Conservation (phyloP, 2,888 invertebrate genomes). For the Isotomurus palustris region DNA sequence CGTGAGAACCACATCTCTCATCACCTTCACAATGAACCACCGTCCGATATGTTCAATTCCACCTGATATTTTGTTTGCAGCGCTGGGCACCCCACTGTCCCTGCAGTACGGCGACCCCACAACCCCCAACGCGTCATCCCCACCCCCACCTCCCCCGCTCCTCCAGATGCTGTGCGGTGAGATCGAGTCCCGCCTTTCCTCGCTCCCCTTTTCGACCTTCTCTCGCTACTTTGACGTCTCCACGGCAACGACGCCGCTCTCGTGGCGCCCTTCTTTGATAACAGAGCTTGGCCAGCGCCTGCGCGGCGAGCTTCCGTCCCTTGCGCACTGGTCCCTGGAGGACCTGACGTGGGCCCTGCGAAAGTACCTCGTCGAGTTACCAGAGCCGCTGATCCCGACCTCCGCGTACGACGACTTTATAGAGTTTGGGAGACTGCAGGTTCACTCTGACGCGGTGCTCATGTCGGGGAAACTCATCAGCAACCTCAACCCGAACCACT, state of each 20-base stretch:
- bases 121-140: slow-evolving; percentile 57
- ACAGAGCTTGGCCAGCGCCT: too few species aligned
- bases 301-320: neutral
- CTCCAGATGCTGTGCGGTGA: slow-evolving; percentile 52
- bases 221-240: neutral
- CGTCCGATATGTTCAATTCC: too few species aligned
- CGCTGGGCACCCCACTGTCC: too few species aligned
- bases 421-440: slow-evolving; percentile 46
- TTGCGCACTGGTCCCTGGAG: slow-evolving; percentile 37
- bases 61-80: too few species aligned
- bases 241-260: neutral
- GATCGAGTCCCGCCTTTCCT: slow-evolving; percentile 31
- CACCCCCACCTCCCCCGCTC: slow-evolving; percentile 58
- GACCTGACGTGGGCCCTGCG: slow-evolving; percentile 61
- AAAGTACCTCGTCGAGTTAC: slow-evolving; percentile 67
- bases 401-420: slow-evolving; percentile 68
- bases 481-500: slow-evolving; percentile 39
- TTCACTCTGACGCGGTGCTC: slow-evolving; percentile 40
- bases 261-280: neutral
- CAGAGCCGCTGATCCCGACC: slow-evolving; percentile 70
- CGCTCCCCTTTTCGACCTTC: too few species aligned
- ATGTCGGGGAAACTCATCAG: slow-evolving; percentile 40
- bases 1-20: too few species aligned
- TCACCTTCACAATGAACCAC: too few species aligned
- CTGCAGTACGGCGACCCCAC: too few species aligned